Base-by-base conservation (phyloP, 2,888 invertebrate genomes). In the Drosophila seclusa region DNA sequence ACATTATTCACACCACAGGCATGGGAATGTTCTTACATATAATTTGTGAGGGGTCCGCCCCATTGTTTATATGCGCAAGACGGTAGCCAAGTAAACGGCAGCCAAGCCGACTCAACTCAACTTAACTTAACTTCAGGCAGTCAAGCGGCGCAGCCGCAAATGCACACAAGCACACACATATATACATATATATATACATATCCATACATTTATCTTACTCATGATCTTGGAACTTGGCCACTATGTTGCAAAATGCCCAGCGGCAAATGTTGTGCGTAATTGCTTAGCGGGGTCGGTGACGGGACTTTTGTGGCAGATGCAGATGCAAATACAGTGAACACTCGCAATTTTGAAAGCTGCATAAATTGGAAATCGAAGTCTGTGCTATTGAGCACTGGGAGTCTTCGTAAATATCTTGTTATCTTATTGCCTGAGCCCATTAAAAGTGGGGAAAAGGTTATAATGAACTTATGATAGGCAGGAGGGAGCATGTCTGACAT, bases 1-100 rank as follows among this genome's bases (percentile, higher is more conserved):
- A 76, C 78, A 86, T 86, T 88, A 86, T 86, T 86, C 80, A 88
- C 88, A 86, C 83, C 80, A 80, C 75, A 76, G 76, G 75, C 77
- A 68, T 66, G 54, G 40, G 62, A 62, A 58, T 65, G 54, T 50
- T 36, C 52, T 53, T 62, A 64, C 58, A 40, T 34, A 65, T 53
- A 72, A 74, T 77, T 65, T 68, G 70, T 70, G 68, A 54, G 66
- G 65, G 55, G 38, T n/a, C 77, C 74, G 68, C 77, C 78, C 74
- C 65, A 55, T 68, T 68, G 65, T 48, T 66, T 65, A 68, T 69
- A 72, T 79, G 84, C 83, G 82, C 86, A 86, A 85, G 82, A 85
- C 83, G 72, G 75, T 72, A 77, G 71, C 78, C 71, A 58, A 42
- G 50, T 50, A 36, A 64, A 48, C 60, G 60, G 64, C 63, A 55